Evolutionary conservation across 1,140 invertebrate species (phyloP), one percentile per base, ranked within the genome.

Genomic region (Acromyrmex heyeri): DNA sequence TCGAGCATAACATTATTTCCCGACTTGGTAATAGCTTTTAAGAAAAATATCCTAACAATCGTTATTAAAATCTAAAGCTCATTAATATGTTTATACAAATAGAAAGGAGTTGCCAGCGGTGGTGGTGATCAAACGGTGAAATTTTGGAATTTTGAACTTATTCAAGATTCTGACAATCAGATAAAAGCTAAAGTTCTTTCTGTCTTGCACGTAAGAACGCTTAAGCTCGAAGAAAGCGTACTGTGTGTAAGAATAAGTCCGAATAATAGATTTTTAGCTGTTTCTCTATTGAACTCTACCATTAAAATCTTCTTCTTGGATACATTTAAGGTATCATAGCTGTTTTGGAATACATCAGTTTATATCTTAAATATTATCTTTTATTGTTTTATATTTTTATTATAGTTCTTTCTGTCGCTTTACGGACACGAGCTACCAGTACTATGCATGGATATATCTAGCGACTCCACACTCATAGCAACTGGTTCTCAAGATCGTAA

Each of bases 341-440:
- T 76, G 1, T 12, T 59, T 50, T 44, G 3, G 38, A 3, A 1
- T 16, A 50, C 10, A 24, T 24, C 34, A 0, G 14, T 53, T 53
- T 50, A 48, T 48, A 64, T 78, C 18, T 65, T 48, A 34, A 65
- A 8, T 67, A 6, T 50, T 16, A 48, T 30, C 14, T 53, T 34
- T 67, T 30, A 57, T 72, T 16, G 10, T 24, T 44, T 44, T 48
- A 24, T 1, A n/a, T 69, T 77, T 78, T 94, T 93, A 92, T 93
- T 96, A 96, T 92, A 99, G 97, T 99, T 99, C 94, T 99, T 99
- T 94, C 92, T 99, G 27, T 98, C 98, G 0, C 96, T 99, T 0
- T 99, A 99, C 93, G 99, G 99, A 0, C 99, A 99, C 94, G 99
- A 99, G 93, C 95, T 99, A 61, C 99, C 99, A 2, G 98, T 99